Percentiles rank a stretch among this genome's conserved stretches.
These are phyloP conservation scores for Hipposideros larvatus DNA, from an alignment of 2,797 vertebrate genomes.

Conservation along the genomic window DNA sequence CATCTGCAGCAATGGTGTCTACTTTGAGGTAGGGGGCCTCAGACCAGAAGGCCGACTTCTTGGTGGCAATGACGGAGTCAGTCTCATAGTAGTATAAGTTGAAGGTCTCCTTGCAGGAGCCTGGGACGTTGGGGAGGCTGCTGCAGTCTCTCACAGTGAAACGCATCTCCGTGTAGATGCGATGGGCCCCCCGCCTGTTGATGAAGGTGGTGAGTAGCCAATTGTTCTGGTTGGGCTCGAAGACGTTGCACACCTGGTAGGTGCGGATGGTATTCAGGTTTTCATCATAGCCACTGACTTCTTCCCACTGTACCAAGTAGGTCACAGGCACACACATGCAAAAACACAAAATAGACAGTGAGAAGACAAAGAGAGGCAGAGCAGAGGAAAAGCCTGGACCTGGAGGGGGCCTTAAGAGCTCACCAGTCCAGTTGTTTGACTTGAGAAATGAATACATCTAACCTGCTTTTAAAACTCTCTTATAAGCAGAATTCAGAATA, in stretches of 20 bases:
- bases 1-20: constrained; percentile 98
- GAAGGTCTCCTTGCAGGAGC: constrained; percentile 99
- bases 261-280: constrained; percentile 99
- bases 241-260: constrained; percentile 99
- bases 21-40: constrained; percentile 99
- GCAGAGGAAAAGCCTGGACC: not conserved
- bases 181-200: constrained; percentile 94
- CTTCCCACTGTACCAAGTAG: constrained; percentile 94
- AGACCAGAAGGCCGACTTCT: constrained; percentile 97
- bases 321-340: not conserved
- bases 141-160: constrained; percentile 99
- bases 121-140: constrained; percentile 98
- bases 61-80: constrained; percentile 97
- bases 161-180: constrained; percentile 98
- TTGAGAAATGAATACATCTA: not conserved
- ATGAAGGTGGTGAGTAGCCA: constrained; percentile 99
- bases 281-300: constrained; percentile 99
- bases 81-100: constrained; percentile 99
- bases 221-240: constrained; percentile 99
- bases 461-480: not conserved
- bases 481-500: not conserved
- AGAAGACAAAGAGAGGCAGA: constrained; percentile 49
- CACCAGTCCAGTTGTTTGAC: not conserved
- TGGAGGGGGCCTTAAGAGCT: constrained; percentile 29
- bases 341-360: constrained; percentile 65